Percentiles rank a stretch among this genome's conserved stretches.
phyloP scores from a whole-genome alignment of 2,113 vertebrate species.

The Monopterus albus region DNA sequence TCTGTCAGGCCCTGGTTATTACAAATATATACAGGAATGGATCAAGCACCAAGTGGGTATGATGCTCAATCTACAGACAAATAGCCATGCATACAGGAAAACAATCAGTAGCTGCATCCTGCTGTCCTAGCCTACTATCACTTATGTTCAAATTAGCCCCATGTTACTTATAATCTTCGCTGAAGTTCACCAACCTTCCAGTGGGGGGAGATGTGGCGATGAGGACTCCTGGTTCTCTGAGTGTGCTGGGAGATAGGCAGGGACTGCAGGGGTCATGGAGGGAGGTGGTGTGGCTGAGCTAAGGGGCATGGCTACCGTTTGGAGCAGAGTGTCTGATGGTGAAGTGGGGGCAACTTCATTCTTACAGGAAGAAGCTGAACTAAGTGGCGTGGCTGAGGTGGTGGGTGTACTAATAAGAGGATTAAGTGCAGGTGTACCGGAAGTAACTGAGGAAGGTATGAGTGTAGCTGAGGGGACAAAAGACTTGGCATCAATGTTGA shows the following conservation, averaged over 20 bases:
- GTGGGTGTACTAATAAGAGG: not conserved
- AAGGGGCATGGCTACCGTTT: conserved; percentile 30
- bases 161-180: conserved; percentile 70
- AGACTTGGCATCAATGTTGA: conserved; percentile 72
- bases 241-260: conserved; percentile 77
- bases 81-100: conserved; percentile 69
- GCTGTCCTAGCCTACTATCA: conserved; percentile 42
- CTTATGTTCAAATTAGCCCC: conserved; percentile 52
- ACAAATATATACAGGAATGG: conserved; percentile 50
- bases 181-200: conserved; percentile 86
- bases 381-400: conserved; percentile 1
- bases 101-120: conserved; percentile 57
- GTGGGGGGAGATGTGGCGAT: conserved; percentile 77
- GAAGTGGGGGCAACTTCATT: conserved; percentile 27
- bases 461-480: conserved; percentile 68
- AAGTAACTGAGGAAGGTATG: conserved; percentile 22
- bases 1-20: conserved; percentile 46
- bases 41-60: conserved; percentile 57
- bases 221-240: conserved; percentile 79
- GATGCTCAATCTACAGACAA: conserved; percentile 54
- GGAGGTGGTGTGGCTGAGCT: conserved; percentile 56
- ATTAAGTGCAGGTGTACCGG: conserved; percentile 30
- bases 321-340: conserved; percentile 12
- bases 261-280: conserved; percentile 71
- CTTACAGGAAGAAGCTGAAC: conserved; percentile 30